Base-by-base conservation (phyloP, 2,888 invertebrate genomes). In the Synanthedon vespiformis region DNA sequence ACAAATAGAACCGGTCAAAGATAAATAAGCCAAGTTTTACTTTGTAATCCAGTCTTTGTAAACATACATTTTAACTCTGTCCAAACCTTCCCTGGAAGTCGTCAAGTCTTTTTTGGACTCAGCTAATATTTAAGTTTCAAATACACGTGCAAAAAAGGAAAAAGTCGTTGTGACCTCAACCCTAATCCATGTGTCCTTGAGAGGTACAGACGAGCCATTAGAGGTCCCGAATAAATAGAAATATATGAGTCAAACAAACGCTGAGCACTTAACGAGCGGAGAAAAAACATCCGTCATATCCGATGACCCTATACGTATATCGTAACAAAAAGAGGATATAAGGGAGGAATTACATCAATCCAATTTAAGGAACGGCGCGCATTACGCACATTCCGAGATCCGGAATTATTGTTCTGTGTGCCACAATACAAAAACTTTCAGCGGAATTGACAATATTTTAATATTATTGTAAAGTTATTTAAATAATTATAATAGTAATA, bases 331-430 rank as follows among this genome's bases (percentile, higher is more conserved):
- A 68, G 63, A 61, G 60, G 68, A 73, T 70, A 68, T 67, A 73
- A 60, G 68, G 63, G 64, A 65, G 66, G 73, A 77, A 82, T 81
- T 75, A 81, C 82, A 80, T 78, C 80, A 80, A 83, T 83, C 81
- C 82, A 84, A 83, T 83, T 82, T 82, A 70, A 77, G 72, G 62
- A 75, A 79, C 69, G 76, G 67, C 70, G 75, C 74, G 61, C 74
- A 77, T 82, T 80, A 79, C 77, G 69, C 64, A 67, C 74, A 70
- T 77, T 73, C 69, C 68, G 65, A 68, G 70, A 71, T 72, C 70
- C 68, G 67, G 72, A 73, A 77, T 75, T 74, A 74, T 68, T 61
- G 61, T 47, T 41, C 54, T 60, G 64, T 44, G 41, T 54, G 60
- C 64, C 41, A 6, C 52, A 56, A 44, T n/a, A 2, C 10, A 34